Evolutionary conservation across 2,797 vertebrate genomes (phyloP).

Genomic region (Sitta carolinensis): DNA sequence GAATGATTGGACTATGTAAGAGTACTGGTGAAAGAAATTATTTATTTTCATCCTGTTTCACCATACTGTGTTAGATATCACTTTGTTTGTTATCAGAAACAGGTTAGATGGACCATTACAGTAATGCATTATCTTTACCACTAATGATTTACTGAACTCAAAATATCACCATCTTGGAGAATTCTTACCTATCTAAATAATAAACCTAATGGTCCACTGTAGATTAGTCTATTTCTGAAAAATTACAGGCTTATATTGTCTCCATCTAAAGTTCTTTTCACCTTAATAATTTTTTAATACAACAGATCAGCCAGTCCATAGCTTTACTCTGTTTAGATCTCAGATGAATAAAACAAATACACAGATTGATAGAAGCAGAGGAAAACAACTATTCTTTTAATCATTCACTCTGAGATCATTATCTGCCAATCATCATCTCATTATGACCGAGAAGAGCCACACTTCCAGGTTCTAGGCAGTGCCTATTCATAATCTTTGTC

Average conservation of each 20-base stretch:
- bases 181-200: neutral
- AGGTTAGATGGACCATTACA: neutral
- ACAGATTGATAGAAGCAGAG: neutral
- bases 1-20: neutral
- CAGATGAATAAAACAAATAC: neutral
- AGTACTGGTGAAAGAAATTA: neutral
- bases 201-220: neutral
- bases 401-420: neutral
- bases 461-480: neutral
- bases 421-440: neutral
- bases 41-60: neutral
- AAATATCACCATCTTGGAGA: neutral
- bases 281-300: neutral
- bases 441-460: neutral
- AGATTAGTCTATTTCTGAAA: neutral
- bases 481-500: neutral
- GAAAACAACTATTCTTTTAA: neutral
- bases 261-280: neutral
- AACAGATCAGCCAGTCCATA: neutral
- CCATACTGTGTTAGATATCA: rapidly evolving
- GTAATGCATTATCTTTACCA: neutral
- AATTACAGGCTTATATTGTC: neutral
- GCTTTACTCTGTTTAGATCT: neutral
- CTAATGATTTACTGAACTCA: neutral
- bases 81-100: neutral